These are phyloP conservation scores for Imbricaverruca yamaguchii DNA, from an alignment of 2,888 invertebrate genomes.

Conservation along the genomic window DNA sequence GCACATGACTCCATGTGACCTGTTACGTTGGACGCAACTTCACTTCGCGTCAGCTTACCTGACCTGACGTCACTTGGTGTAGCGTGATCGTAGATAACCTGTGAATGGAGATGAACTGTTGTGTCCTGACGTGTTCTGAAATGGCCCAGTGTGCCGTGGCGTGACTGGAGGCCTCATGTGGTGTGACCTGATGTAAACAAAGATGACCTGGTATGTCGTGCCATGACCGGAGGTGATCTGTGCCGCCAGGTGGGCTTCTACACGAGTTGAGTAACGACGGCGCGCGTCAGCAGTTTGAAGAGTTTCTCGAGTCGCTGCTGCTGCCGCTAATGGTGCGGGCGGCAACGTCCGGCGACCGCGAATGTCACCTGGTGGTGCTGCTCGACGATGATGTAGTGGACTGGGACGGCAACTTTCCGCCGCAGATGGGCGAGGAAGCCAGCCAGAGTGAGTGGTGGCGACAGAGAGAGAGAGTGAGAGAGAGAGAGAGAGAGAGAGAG, in stretches of 20 bases:
- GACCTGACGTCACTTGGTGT: too few relatives aligned
- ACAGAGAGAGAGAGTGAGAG: not conserved
- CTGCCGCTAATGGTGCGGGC: constrained; percentile 93
- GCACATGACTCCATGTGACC: too few relatives aligned
- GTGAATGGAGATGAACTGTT: too few relatives aligned
- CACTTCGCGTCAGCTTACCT: too few relatives aligned
- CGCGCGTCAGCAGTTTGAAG: constrained; percentile 93
- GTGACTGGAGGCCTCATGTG: too few relatives aligned
- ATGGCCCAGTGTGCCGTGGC: too few relatives aligned
- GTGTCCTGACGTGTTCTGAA: too few relatives aligned
- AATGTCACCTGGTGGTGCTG: constrained; percentile 93
- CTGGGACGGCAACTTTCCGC: constrained; percentile 99
- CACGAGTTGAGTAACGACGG: constrained; percentile 99
- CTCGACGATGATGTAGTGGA: constrained; percentile 92
- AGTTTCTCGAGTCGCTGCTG: constrained; percentile 89
- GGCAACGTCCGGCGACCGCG: constrained; percentile 88
- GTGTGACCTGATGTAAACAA: too few relatives aligned
- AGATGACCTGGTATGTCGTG: too few relatives aligned
- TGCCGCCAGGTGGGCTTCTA: constrained; percentile 66
- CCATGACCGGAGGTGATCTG: constrained; percentile 26
- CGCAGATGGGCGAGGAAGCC: constrained; percentile 99
- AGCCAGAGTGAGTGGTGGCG: constrained; percentile 65
- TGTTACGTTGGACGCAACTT: too few relatives aligned
- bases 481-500: too few relatives aligned
- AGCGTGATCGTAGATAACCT: too few relatives aligned